Evolutionary conservation across 1,140 invertebrate genomes (phyloP).

Genomic region (Metopolophium dirhodum): DNA sequence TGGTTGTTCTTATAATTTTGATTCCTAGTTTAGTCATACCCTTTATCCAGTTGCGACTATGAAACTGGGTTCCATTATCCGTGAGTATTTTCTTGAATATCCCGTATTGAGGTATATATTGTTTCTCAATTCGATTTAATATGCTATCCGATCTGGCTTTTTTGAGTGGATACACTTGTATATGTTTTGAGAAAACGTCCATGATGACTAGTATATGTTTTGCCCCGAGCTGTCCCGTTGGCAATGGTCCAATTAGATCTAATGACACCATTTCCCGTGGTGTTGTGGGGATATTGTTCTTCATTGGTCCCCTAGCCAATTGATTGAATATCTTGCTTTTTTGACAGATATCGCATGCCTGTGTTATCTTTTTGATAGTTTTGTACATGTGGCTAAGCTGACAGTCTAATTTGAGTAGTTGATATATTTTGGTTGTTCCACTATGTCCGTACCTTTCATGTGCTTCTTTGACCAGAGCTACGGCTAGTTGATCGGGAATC

Average conservation of each 20-base stretch:
- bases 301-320: background rate
- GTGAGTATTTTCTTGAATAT: background rate
- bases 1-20: too few relatives aligned
- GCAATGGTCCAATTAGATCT: background rate
- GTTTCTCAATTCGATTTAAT: background rate
- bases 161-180: background rate
- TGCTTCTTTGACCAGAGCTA: background rate
- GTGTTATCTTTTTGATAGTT: background rate
- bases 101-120: background rate
- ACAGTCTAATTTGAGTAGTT: background rate
- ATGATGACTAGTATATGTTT: background rate
- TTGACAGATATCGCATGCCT: background rate
- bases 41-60: background rate
- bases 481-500: too few relatives aligned
- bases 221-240: background rate
- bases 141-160: background rate
- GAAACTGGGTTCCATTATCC: background rate
- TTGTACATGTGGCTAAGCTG: background rate
- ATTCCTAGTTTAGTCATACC: too few relatives aligned
- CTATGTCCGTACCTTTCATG: conserved; percentile 1
- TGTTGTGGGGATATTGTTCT: background rate
- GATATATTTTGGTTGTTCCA: background rate
- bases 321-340: background rate
- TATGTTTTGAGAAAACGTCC: conserved; percentile 6
- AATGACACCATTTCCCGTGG: background rate